A percentile compares a stretch with the other conserved stretches of the same genome.
phyloP scores from a whole-genome alignment of 2,113 vertebrate species.

The Neolamprologus longior region DNA sequence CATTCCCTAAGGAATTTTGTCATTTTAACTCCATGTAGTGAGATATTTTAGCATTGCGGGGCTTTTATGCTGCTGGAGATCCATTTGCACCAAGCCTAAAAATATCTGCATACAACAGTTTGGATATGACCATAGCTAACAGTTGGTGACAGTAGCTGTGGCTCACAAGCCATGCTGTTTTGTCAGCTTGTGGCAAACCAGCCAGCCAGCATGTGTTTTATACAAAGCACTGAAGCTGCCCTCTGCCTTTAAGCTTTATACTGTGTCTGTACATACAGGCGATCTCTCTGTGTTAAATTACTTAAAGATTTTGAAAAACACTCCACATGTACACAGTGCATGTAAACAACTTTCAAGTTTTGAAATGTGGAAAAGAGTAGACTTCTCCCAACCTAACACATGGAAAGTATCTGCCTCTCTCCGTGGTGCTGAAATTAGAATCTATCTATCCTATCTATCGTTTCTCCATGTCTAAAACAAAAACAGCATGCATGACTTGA shows the following conservation, averaged over 20 bases:
- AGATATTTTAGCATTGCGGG: background rate
- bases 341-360: constrained; percentile 7
- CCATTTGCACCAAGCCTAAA: constrained; percentile 36
- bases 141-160: constrained; percentile 56
- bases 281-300: background rate
- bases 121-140: constrained; percentile 44
- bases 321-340: background rate
- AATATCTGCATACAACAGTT: constrained; percentile 37
- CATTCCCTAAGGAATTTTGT: background rate
- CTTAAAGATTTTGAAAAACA: background rate
- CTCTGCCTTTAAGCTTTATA: background rate
- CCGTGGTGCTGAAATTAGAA: constrained; percentile 48
- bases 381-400: background rate
- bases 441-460: background rate
- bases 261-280: background rate
- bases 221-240: constrained; percentile 17
- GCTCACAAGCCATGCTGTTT: constrained; percentile 48
- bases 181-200: constrained; percentile 42
- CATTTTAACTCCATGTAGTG: background rate
- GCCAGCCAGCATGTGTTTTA: constrained; percentile 28
- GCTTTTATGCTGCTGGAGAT: background rate
- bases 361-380: background rate
- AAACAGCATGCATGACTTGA: background rate
- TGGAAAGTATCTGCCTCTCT: constrained; percentile 20
- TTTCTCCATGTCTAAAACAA: background rate